Evolutionary conservation across 2,888 invertebrate species (phyloP).

Genomic region (Apamea sordens): DNA sequence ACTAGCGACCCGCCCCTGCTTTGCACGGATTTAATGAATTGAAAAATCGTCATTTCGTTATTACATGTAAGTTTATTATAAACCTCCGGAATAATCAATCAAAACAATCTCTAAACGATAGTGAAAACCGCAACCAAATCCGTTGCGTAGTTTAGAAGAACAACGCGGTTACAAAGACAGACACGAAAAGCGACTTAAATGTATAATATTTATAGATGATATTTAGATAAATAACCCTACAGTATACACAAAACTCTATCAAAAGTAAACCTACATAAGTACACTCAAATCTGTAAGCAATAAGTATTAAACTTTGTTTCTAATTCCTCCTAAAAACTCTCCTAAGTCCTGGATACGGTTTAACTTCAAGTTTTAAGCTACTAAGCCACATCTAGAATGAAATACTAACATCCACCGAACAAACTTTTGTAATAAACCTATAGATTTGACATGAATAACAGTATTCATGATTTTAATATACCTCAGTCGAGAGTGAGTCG

Average conservation of each 20-base stretch:
- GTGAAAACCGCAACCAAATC: background rate
- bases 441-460: conserved; percentile 60
- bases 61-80: background rate
- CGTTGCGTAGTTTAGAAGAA: background rate
- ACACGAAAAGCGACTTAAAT: background rate
- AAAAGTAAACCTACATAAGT: conserved; percentile 7
- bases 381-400: conserved; percentile 46
- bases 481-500: conserved; percentile 41
- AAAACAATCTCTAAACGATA: background rate
- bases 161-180: background rate
- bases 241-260: background rate
- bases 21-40: background rate
- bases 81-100: background rate
- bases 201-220: background rate
- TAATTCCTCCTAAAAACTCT: conserved; percentile 52
- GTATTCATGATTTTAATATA: conserved; percentile 65
- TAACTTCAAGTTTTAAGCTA: conserved; percentile 51
- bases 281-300: conserved; percentile 31
- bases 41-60: background rate
- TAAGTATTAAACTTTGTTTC: conserved; percentile 46
- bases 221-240: background rate
- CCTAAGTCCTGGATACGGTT: conserved; percentile 45
- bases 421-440: conserved; percentile 63
- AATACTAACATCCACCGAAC: conserved; percentile 42
- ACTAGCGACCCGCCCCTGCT: background rate